Evolutionary conservation across 1,140 invertebrate species (phyloP), one percentile per base, ranked within the genome.

Genomic region (Leptinotarsa undecemlineata): DNA sequence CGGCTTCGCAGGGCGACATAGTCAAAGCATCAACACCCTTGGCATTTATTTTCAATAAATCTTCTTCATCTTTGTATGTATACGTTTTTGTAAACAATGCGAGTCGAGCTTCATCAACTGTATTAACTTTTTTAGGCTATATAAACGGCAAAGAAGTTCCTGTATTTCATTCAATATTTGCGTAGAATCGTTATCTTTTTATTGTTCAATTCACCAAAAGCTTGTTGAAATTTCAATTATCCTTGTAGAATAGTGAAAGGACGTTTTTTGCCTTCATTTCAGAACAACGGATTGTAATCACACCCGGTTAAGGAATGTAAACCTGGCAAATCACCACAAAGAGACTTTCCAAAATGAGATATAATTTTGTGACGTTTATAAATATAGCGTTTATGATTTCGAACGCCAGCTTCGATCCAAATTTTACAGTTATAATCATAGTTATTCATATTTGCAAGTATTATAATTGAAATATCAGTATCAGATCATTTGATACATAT

Each of bases 81-180:
- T 23, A 23, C 23, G 23, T 23, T 23, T 23, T 3, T 23, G 23
- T 21, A 23, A 23, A 23, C 23, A 23, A 23, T 23, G 23, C 62
- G 5, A 17, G 19, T 63, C 19, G 2, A 4, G 62, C 1, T 21
- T 63, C 17, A 63, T 63, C 21, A 20, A 63, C 62, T 3, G 15
- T 63, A 63, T 63, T n/a, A 20, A 21, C 6, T 63, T 63, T 63
- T 63, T 23, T 20, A 63, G 0, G 62, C 20, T 63, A 20, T 4
- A 63, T 63, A 63, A n/a, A 63, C 62, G 21, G 62, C n/a, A n/a
- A n/a, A n/a, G n/a, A n/a, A n/a, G n/a, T n/a, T n/a, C n/a, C 17
- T 63, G 19, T 63, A 63, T 63, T 63, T 63, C 6, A 63, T n/a
- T 63, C 3, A 63, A 63, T 63, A 19, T 20, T 63, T 23, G n/a